A percentile compares a stretch with the other conserved stretches of the same genome.
Conservation (phyloP, 1,140 invertebrate species). For the Holcopasites calliopsidis region DNA sequence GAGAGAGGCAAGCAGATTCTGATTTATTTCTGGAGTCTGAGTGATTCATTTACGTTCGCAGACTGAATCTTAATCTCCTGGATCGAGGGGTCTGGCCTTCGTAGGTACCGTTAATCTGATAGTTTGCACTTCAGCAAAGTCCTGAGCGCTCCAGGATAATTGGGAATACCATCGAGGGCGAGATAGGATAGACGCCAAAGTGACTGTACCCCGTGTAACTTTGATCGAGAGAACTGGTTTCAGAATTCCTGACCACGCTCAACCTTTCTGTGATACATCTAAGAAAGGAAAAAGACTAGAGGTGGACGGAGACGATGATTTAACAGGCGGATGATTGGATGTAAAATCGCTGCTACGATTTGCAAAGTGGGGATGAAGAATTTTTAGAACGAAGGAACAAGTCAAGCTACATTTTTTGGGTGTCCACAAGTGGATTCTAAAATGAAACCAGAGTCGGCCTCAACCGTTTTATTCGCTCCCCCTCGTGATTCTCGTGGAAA, state of each 20-base stretch:
- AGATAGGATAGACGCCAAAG: constrained; percentile 27
- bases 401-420: no score
- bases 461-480: neutral
- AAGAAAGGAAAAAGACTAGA: neutral
- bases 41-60: constrained; percentile 13
- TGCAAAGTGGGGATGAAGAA: no score
- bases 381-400: no score
- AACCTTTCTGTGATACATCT: neutral
- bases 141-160: constrained; percentile 24
- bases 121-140: constrained; percentile 30
- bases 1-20: neutral
- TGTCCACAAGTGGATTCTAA: no score
- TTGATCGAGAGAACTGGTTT: constrained; percentile 18
- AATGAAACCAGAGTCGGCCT: no score
- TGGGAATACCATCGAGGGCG: constrained; percentile 11
- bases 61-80: constrained; percentile 11
- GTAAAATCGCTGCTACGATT: neutral
- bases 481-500: neutral
- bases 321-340: neutral
- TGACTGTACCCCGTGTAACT: constrained; percentile 1
- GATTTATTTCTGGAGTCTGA: constrained; percentile 7
- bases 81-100: constrained; percentile 1
- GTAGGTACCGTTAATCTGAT: constrained; percentile 16
- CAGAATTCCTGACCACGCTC: neutral
- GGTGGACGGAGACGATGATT: neutral